Conservation (phyloP, 2,113 vertebrate species). For the Phalacrocorax pelagicus region DNA sequence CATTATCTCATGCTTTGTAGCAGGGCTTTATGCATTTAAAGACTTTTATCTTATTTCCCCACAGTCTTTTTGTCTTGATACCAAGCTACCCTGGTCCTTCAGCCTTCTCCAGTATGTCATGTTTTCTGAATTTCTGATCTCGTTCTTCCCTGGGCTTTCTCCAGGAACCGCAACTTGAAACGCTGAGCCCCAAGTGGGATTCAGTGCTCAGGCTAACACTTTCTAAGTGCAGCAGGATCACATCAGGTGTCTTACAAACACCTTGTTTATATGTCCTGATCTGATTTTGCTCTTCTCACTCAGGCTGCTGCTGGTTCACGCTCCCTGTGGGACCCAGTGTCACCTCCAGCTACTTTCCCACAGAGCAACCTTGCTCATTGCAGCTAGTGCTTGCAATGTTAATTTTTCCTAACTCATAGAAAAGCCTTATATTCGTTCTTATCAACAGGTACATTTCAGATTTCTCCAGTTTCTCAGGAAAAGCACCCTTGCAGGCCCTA, state of each 20-base stretch:
- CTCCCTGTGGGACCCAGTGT: background rate
- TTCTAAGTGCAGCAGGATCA: background rate
- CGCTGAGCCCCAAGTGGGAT: background rate
- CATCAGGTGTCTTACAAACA: constrained; percentile 33
- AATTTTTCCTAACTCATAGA: background rate
- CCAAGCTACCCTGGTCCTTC: constrained; percentile 40
- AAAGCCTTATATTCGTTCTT: background rate
- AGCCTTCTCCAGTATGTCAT: constrained; percentile 64
- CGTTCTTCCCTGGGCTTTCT: constrained; percentile 10
- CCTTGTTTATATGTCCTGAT: background rate
- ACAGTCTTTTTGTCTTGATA: constrained; percentile 46
- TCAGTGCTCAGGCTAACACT: background rate
- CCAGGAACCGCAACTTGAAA: constrained; percentile 25
- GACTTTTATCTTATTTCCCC: constrained; percentile 60
- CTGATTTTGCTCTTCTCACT: constrained; percentile 3
- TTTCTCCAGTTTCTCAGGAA: background rate
- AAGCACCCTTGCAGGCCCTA: background rate
- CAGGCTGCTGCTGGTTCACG: background rate
- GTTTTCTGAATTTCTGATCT: constrained; percentile 56
- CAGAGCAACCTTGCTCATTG: background rate
- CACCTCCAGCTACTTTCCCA: constrained; percentile 24
- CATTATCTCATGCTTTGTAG: constrained; percentile 58
- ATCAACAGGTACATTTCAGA: background rate
- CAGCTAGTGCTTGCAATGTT: background rate
- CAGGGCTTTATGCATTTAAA: constrained; percentile 42